These are phyloP conservation scores for Halcyon smyrnensis DNA, from an alignment of 2,797 vertebrate species.

Conservation along the genomic window DNA sequence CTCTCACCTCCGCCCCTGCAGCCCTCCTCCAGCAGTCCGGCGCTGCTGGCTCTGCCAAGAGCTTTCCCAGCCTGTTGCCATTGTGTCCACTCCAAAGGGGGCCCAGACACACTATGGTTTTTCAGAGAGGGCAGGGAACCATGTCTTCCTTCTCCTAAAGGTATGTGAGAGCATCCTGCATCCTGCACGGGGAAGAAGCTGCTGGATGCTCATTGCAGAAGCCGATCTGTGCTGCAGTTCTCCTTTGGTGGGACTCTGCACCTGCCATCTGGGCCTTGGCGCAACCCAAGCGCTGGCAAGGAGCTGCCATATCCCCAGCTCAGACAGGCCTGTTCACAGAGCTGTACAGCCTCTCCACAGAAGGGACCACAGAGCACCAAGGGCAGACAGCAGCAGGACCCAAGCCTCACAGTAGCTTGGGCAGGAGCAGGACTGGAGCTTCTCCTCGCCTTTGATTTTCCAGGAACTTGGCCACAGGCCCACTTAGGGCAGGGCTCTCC, in stretches of 20 bases:
- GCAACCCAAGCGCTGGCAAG: background rate
- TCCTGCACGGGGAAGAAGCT: background rate
- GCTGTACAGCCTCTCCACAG: background rate
- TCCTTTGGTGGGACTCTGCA: background rate
- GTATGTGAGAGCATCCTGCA: background rate
- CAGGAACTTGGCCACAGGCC: background rate
- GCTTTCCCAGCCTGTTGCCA: slow-evolving; percentile 42
- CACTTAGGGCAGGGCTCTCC: background rate
- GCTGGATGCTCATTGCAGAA: background rate
- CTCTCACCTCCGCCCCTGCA: slow-evolving; percentile 70
- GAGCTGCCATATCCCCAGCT: background rate
- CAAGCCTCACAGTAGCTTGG: background rate
- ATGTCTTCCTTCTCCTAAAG: background rate
- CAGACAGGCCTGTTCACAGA: accelerated
- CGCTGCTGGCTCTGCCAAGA: background rate
- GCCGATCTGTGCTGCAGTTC: background rate
- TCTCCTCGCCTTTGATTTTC: background rate
- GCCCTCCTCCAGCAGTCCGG: slow-evolving; percentile 32
- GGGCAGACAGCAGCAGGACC: accelerated
- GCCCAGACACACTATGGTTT: background rate
- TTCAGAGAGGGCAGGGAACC: background rate
- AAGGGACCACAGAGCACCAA: background rate
- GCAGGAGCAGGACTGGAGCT: background rate
- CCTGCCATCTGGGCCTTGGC: background rate
- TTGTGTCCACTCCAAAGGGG: accelerated